Percentiles rank a stretch among this genome's conserved stretches.
Conservation (phyloP, 2,797 vertebrate species). For the Hemitrygon akajei region DNA sequence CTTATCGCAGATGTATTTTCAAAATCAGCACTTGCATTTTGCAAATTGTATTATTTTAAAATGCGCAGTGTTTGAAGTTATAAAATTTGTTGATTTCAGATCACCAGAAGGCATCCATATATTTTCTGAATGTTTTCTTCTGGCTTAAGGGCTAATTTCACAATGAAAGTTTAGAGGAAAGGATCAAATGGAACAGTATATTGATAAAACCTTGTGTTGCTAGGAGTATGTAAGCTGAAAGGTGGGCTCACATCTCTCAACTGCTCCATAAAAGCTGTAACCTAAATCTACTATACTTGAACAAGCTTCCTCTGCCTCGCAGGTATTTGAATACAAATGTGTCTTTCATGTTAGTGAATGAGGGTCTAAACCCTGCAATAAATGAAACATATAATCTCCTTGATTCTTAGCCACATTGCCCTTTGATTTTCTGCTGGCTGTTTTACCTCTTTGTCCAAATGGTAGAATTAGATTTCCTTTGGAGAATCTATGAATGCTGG, state of each 20-base stretch:
- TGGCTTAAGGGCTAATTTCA: background rate
- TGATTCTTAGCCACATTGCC: conserved; percentile 76
- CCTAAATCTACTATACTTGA: conserved; percentile 58
- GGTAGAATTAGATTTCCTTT: conserved; percentile 76
- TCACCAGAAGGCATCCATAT: background rate
- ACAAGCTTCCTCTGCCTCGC: conserved; percentile 60
- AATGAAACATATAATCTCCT: conserved; percentile 94
- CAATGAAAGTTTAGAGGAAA: conserved; percentile 8
- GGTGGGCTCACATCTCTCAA: conserved; percentile 62
- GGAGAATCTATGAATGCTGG: conserved; percentile 72
- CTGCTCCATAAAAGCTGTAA: conserved; percentile 56
- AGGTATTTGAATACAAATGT: conserved; percentile 76
- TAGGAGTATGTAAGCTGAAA: conserved; percentile 61
- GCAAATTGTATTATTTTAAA: background rate
- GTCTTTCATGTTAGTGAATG: conserved; percentile 83
- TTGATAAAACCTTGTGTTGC: conserved; percentile 55
- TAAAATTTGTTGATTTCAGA: background rate
- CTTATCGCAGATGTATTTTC: background rate
- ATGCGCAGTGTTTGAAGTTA: background rate
- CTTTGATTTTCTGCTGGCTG: conserved; percentile 83
- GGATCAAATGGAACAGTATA: conserved; percentile 26
- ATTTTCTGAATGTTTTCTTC: background rate
- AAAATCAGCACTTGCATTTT: background rate
- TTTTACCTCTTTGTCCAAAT: conserved; percentile 76
- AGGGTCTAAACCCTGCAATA: conserved; percentile 82